Evolutionary conservation across 2,797 vertebrate species (phyloP).

Genomic region (Psittacula echo): DNA sequence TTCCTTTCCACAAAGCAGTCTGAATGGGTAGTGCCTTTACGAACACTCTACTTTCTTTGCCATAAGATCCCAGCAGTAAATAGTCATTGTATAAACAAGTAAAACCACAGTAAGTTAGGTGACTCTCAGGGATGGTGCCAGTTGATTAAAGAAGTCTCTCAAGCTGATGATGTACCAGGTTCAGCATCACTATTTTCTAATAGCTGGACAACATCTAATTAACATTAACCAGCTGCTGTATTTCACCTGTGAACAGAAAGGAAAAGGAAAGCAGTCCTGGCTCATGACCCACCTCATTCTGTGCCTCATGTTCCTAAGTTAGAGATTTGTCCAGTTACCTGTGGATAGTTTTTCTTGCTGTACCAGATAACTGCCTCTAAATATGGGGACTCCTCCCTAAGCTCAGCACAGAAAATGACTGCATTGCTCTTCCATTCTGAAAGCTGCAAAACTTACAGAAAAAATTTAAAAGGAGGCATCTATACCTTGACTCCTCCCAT

Average conservation of each 20-base stretch:
- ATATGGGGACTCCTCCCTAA: neutral
- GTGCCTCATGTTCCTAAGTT: neutral
- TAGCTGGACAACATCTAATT: neutral
- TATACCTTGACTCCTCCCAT: neutral
- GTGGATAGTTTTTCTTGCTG: neutral
- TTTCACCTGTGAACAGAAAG: neutral
- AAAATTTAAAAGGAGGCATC: neutral
- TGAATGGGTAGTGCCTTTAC: neutral
- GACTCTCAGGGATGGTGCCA: neutral
- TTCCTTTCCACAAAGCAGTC: neutral
- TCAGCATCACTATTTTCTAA: neutral
- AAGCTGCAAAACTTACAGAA: neutral
- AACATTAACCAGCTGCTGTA: neutral
- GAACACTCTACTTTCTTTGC: neutral
- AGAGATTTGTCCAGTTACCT: neutral
- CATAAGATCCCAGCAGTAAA: neutral
- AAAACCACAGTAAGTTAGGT: neutral
- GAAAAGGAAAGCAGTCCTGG: neutral
- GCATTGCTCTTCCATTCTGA: neutral
- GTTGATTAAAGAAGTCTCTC: neutral
- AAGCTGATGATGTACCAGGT: neutral
- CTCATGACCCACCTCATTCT: neutral
- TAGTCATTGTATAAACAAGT: neutral
- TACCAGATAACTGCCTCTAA: neutral
- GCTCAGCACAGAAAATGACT: neutral